phyloP scores from a whole-genome alignment of 2,113 vertebrate species.

The Equus quagga region DNA sequence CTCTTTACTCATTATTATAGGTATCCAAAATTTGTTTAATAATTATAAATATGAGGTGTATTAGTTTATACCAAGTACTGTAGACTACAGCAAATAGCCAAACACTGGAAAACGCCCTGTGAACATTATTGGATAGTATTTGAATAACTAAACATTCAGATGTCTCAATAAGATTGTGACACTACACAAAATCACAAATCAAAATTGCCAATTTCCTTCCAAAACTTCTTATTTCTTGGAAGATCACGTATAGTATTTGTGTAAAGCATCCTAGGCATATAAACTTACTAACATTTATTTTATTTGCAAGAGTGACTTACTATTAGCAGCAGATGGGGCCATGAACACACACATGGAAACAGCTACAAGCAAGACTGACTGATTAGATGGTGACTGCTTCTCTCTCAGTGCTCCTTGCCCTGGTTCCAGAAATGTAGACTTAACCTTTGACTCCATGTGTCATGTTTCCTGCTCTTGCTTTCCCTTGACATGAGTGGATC shows the following conservation, averaged over 20 bases:
- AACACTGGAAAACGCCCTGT: too few relatives aligned
- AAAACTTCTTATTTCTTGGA: neutral
- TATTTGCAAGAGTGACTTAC: neutral
- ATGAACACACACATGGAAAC: neutral
- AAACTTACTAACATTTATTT: neutral
- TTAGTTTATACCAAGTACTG: neutral
- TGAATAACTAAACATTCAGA: neutral
- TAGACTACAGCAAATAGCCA: neutral
- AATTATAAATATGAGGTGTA: neutral
- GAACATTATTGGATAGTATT: neutral
- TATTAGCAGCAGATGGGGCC: neutral
- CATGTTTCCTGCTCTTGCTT: neutral
- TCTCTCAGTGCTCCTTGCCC: neutral
- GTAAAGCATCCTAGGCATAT: neutral
- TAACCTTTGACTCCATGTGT: neutral
- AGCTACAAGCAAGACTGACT: neutral
- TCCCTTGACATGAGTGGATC: neutral
- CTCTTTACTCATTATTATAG: neutral
- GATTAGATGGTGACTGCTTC: fast-evolving
- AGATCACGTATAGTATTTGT: neutral
- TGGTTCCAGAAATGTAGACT: neutral
- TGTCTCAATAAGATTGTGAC: neutral
- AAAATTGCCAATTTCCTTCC: neutral
- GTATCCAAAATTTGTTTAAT: neutral
- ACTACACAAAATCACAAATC: neutral